phyloP scores from a whole-genome alignment of 2,113 vertebrate species.

The Zosterops lateralis region DNA sequence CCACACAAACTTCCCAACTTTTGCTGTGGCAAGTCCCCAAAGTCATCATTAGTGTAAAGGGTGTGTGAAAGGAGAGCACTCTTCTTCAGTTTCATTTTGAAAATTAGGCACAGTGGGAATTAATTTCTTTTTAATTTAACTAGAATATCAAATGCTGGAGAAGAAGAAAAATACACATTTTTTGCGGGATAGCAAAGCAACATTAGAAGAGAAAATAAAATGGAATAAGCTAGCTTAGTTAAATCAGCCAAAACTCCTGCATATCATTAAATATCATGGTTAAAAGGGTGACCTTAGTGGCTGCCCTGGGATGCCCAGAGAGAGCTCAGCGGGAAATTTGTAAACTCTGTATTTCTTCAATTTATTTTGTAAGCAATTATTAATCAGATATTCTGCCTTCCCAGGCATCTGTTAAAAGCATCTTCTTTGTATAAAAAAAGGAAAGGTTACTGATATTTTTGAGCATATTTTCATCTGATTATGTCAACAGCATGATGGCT shows the following conservation, averaged over 20 bases:
- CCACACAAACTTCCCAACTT: background rate
- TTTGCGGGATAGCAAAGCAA: background rate
- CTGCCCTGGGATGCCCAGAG: background rate
- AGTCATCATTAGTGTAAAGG: constrained; percentile 19
- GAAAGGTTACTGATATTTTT: background rate
- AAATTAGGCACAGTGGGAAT: constrained; percentile 58
- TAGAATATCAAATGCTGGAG: constrained; percentile 42
- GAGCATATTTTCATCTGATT: background rate
- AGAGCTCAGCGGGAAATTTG: background rate
- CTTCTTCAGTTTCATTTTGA: constrained; percentile 45
- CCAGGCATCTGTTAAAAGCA: background rate
- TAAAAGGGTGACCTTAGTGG: background rate
- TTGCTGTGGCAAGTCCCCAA: constrained; percentile 22
- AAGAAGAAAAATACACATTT: background rate
- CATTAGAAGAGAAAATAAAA: background rate
- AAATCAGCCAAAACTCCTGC: background rate
- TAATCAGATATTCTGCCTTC: background rate
- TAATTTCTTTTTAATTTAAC: constrained; percentile 35
- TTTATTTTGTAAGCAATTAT: background rate
- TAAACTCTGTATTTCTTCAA: background rate
- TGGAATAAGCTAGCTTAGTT: background rate
- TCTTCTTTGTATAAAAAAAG: background rate
- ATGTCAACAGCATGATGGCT: background rate
- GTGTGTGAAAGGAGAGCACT: background rate
- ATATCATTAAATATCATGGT: background rate